Base-by-base conservation (phyloP, 2,113 vertebrate species). In the Vulpes ferrilata region DNA sequence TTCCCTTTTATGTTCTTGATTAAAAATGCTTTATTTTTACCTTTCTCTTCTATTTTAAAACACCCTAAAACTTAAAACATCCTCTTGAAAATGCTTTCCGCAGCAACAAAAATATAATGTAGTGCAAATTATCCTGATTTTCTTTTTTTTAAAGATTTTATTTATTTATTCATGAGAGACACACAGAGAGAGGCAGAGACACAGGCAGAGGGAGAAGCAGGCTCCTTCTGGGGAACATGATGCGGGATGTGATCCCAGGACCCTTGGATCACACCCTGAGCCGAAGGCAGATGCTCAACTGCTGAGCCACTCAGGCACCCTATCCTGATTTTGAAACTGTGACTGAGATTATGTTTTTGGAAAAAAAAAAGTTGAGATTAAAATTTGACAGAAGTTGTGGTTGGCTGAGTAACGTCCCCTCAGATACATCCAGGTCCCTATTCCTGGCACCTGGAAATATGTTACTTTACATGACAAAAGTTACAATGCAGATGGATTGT, bases 1-100 rank as follows among this genome's bases (percentile, higher is more conserved):
- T 69, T 88, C 88, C 59, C 15, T 92, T 96, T 83, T 60, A 73
- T 92, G 74, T 88, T 88, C 38, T 90, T 86, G 73, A 96, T 96
- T 60, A 30, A 76, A 93, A 78, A 35, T 2, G 12, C 74, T 19
- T 8, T 62, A 15, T 19, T 67, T 85, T 74, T 76, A 43, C 67
- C 32, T 86, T 86, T 73, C n/a, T 95, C 13, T 74, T 74, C 7
- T 83, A 57, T 92, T 25, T 79, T 84, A 19, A n/a, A 86, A 76
- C 2, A 38, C 60, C 74, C 60, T 74, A 55, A 96, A 87, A 32
- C 62, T 69, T 93, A 60, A 91, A n/a, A 32, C 10, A 38, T 11
- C 60, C 55, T 92, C 96, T 80, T 35, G 83, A 90, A 90, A 94
- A 93, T 48, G 5, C 60, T 55, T 94, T 11, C 65, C 35, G 35